These are phyloP conservation scores for Epizoanthus rinbou DNA, from an alignment of 92 coral and sea anemone genomes.

Conservation along the genomic window DNA sequence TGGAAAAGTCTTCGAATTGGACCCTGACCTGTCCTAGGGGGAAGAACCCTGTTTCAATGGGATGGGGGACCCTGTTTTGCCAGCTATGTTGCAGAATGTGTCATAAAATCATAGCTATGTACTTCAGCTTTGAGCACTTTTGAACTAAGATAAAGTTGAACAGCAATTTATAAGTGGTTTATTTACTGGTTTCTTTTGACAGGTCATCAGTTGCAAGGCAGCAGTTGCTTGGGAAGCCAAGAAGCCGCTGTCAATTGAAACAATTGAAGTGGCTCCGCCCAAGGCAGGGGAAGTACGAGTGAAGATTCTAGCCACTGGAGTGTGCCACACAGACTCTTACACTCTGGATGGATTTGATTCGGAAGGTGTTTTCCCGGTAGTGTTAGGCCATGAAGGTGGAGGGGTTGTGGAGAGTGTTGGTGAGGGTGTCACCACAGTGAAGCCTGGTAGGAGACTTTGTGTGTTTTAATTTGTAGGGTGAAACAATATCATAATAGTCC, in stretches of 20 bases:
- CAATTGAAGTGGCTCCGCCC: constrained; percentile 92
- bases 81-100: too few relatives aligned
- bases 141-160: too few relatives aligned
- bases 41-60: too few relatives aligned
- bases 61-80: too few relatives aligned
- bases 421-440: constrained; percentile 84
- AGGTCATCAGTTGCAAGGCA: constrained; percentile 88
- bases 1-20: too few relatives aligned
- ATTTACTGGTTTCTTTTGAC: background rate
- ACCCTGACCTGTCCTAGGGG: too few relatives aligned
- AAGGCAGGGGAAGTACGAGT: constrained; percentile 89
- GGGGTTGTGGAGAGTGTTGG: constrained; percentile 99
- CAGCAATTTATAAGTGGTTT: background rate
- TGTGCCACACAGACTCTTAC: constrained; percentile 91
- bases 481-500: too few relatives aligned
- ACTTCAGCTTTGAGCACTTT: too few relatives aligned
- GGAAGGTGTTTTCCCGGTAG: constrained; percentile 87
- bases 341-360: constrained; percentile 79
- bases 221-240: constrained; percentile 95
- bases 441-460: constrained; percentile 68
- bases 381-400: constrained; percentile 98
- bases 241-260: constrained; percentile 84
- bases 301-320: constrained; percentile 90
- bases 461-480: too few relatives aligned
- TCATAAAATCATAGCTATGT: too few relatives aligned